Evolutionary conservation across 2,888 invertebrate species (phyloP).

Genomic region (Meliscaeva auricollis): DNA sequence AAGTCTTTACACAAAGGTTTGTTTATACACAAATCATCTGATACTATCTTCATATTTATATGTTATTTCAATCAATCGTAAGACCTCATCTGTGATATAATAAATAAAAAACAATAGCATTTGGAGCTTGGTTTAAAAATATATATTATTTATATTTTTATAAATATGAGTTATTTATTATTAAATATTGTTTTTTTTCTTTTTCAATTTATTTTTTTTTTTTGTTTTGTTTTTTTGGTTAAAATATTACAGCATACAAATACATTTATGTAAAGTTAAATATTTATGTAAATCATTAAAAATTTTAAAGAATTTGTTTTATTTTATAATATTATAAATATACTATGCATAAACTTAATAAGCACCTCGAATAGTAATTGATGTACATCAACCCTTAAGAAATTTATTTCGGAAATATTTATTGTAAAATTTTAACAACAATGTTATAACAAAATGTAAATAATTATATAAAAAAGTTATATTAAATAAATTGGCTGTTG

Average conservation of each 20-base stretch:
- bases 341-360: slow-evolving; percentile 39
- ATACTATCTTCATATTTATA: too few species aligned
- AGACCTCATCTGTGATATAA: too few species aligned
- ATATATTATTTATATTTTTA: slow-evolving; percentile 19
- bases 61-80: too few species aligned
- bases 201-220: neutral
- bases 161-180: slow-evolving; percentile 60
- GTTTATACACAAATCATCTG: too few species aligned
- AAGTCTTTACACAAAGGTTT: too few species aligned
- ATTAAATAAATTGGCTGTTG: slow-evolving; percentile 53
- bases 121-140: slow-evolving; percentile 51
- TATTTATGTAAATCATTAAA: slow-evolving; percentile 2
- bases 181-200: slow-evolving; percentile 2
- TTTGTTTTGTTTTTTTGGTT: slow-evolving; percentile 52
- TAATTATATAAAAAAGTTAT: neutral
- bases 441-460: slow-evolving; percentile 38
- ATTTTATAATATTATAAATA: slow-evolving; percentile 17
- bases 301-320: slow-evolving; percentile 42
- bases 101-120: slow-evolving; percentile 12
- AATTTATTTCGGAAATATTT: slow-evolving; percentile 15
- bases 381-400: slow-evolving; percentile 46
- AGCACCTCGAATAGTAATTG: slow-evolving; percentile 63
- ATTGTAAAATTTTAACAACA: slow-evolving; percentile 50
- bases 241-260: slow-evolving; percentile 61
- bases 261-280: slow-evolving; percentile 25